Evolutionary conservation across 2,888 invertebrate genomes (phyloP), one percentile per base, ranked within the genome.

Genomic region (Tribolium freemani): DNA sequence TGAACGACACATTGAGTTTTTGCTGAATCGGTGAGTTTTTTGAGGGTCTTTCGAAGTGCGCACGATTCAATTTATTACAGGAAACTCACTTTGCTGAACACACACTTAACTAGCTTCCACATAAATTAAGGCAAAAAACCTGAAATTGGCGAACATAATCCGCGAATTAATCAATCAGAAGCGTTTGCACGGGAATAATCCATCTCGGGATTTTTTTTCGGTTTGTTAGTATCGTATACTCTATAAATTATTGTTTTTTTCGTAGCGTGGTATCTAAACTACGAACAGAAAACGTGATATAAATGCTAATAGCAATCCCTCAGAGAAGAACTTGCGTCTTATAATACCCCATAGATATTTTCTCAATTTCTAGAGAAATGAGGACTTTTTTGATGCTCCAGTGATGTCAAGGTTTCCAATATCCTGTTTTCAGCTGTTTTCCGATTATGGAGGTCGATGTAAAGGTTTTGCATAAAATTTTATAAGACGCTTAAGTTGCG

Each of bases 21-120:
- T 64, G 64, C 64, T 64, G 64, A 53, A 64, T 54, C 16, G 63
- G 4, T 9, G 8, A 3, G 16, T 50, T 63, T 63, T 63, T 63
- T 21, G 16, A 21, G 50, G 26, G 26, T 26, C 26, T 26, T 20
- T 13, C 48, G 26, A 54, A 64, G 44, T 20, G 53, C 11, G 50
- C 50, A 44, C 53, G 45, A 64, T 64, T 64, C 54, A 64, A 64
- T 64, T 64, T 64, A 64, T 64, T 54, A 64, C 64, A 64, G 44
- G 51, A 64, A 64, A 64, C 26, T 64, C 64, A 44, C 53, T 53
- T 64, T 64, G 64, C 64, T 64, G 64, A 64, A 45, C 64, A 64
- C 64, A 64, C 64, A 64, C 54, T 64, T 64, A 64, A 64, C 53
- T 44, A 54, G 31, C 21, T 64, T 54, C 54, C 64, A 64, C 54